These are phyloP conservation scores for Triops cancriformis DNA, from an alignment of 1,140 invertebrate species.

Conservation along the genomic window DNA sequence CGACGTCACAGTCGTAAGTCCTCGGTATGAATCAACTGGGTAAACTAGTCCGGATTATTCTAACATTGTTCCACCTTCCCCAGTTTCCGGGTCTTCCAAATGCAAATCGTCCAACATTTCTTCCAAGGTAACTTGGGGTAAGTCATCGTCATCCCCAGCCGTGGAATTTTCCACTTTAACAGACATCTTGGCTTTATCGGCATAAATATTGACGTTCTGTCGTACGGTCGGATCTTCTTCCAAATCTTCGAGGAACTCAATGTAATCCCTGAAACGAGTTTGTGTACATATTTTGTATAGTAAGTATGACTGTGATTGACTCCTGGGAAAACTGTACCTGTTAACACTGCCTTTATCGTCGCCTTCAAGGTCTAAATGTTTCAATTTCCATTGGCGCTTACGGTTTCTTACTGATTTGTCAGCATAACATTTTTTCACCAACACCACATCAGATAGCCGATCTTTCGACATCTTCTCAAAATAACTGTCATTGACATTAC, in stretches of 20 bases:
- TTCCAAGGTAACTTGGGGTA: constrained; percentile 79
- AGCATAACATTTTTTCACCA: constrained; percentile 87
- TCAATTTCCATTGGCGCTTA: constrained; percentile 84
- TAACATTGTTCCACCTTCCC: constrained; percentile 28
- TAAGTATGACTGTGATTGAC: not conserved
- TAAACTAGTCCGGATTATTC: not conserved
- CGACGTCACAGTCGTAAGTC: not conserved
- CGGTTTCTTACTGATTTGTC: constrained; percentile 59
- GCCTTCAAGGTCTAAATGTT: constrained; percentile 62
- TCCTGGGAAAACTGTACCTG: constrained; percentile 48
- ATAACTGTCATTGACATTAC: constrained; percentile 80
- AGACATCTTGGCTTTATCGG: constrained; percentile 46
- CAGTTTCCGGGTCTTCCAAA: constrained; percentile 55
- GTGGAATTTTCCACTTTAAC: constrained; percentile 51
- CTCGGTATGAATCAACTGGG: not conserved
- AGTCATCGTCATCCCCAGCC: constrained; percentile 52
- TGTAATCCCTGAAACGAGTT: constrained; percentile 63
- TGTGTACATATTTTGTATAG: not conserved
- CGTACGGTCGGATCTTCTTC: constrained; percentile 87
- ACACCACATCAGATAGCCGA: constrained; percentile 74
- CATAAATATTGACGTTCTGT: constrained; percentile 77
- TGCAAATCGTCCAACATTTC: constrained; percentile 95
- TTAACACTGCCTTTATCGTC: constrained; percentile 59
- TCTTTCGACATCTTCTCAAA: constrained; percentile 72
- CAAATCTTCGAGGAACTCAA: constrained; percentile 93